These are phyloP conservation scores for Linnaemya tessellans DNA, from an alignment of 2,888 invertebrate genomes.

Conservation along the genomic window DNA sequence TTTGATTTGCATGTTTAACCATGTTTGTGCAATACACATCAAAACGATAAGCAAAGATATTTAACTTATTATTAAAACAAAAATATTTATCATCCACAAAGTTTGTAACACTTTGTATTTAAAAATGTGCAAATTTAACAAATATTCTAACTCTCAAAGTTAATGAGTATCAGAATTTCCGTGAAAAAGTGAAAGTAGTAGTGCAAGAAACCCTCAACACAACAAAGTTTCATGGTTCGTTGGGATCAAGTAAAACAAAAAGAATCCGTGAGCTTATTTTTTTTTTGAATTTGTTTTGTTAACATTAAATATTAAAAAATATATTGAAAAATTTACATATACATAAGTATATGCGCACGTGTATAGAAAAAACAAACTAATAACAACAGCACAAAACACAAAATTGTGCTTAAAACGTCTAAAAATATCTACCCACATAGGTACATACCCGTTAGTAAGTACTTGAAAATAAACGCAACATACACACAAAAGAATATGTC, in stretches of 20 bases:
- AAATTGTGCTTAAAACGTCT: background rate
- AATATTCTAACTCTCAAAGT: conserved; percentile 17
- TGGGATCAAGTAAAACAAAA: conserved; percentile 7
- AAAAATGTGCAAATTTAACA: conserved; percentile 36
- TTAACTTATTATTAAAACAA: background rate
- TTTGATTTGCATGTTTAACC: background rate
- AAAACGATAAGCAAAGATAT: background rate
- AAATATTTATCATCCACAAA: background rate
- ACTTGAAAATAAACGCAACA: conserved; percentile 16
- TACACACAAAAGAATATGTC: background rate
- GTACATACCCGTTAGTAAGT: background rate
- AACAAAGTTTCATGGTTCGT: background rate
- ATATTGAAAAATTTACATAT: background rate
- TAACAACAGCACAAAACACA: conserved; percentile 38
- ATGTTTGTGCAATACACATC: background rate
- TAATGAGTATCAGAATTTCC: conserved; percentile 1
- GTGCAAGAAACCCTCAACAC: background rate
- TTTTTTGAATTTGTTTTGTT: too few relatives aligned
- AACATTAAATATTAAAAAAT: too few relatives aligned
- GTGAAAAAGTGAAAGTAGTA: conserved; percentile 38
- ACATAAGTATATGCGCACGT: background rate
- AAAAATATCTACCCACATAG: background rate
- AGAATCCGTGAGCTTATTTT: conserved; percentile 23
- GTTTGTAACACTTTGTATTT: conserved; percentile 40
- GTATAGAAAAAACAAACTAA: conserved; percentile 29